Evolutionary conservation across 30 jellyfish, hydroid and myxozoan species (phyloP).

Genomic region (Pelagia noctiluca): DNA sequence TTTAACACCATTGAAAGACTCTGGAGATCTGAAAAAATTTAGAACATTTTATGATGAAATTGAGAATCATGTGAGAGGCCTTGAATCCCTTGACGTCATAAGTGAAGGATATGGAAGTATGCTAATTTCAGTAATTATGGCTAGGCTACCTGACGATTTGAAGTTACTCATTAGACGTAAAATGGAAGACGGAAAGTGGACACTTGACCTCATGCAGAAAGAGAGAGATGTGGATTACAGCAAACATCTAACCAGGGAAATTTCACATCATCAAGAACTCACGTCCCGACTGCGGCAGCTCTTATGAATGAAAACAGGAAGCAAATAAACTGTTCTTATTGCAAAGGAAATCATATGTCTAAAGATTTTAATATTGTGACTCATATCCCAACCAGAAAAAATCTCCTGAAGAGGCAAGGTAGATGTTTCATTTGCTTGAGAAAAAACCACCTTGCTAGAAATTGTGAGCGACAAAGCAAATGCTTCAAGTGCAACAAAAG

Average conservation of each 20-base stretch:
- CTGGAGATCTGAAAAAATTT: not conserved
- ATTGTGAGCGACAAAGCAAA: not conserved
- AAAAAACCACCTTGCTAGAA: not conserved
- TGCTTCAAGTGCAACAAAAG: slow-evolving; percentile 15
- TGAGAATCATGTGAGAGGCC: slow-evolving; percentile 12
- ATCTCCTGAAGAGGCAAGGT: slow-evolving; percentile 4
- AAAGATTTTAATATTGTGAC: not conserved
- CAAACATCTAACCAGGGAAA: not conserved
- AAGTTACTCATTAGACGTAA: not conserved
- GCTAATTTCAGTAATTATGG: not conserved
- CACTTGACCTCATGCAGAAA: slow-evolving; percentile 12
- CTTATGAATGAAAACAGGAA: not conserved
- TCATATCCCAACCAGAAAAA: not conserved
- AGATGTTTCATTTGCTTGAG: slow-evolving; percentile 23
- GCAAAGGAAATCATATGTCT: not conserved
- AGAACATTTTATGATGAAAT: slow-evolving; percentile 21
- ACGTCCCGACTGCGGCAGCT: not conserved
- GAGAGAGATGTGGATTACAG: not conserved
- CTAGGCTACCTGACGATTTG: slow-evolving; percentile 26
- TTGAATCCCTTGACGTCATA: slow-evolving; percentile 15
- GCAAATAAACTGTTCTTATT: not conserved
- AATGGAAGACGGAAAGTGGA: slow-evolving; percentile 20
- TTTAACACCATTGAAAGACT: not conserved
- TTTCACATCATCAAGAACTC: not conserved
- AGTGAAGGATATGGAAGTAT: not conserved